These are phyloP conservation scores for Tor tambroides DNA, from an alignment of 2,113 vertebrate genomes.

Conservation along the genomic window DNA sequence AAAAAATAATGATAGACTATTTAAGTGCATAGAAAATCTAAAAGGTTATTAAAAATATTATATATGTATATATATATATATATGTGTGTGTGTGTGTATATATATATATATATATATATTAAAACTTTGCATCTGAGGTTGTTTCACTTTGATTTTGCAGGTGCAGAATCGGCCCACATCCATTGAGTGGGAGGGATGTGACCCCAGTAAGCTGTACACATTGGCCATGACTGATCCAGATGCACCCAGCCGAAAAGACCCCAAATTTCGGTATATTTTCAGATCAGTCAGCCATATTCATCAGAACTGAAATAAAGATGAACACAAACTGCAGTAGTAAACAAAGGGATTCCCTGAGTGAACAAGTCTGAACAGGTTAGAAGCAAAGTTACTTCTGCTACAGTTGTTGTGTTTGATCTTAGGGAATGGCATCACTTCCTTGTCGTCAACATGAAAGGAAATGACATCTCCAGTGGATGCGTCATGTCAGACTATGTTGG, in stretches of 20 bases:
- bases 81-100: no score
- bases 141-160: constrained; percentile 65
- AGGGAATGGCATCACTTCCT: constrained; percentile 98
- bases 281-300: not conserved
- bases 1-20: not conserved
- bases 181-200: constrained; percentile 87
- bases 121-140: not conserved
- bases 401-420: constrained; percentile 3
- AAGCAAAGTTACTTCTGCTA: not conserved
- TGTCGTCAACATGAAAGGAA: constrained; percentile 96
- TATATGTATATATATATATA: no score
- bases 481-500: constrained; percentile 92
- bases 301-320: not conserved
- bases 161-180: constrained; percentile 86
- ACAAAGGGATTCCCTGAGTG: not conserved
- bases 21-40: not conserved
- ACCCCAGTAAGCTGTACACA: constrained; percentile 87
- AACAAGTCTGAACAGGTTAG: not conserved
- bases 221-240: constrained; percentile 92
- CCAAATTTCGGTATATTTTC: constrained; percentile 84
- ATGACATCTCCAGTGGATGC: constrained; percentile 80
- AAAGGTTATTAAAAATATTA: no score
- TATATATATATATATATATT: not conserved
- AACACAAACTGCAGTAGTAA: not conserved
- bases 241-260: constrained; percentile 90